These are phyloP conservation scores for Oopsacas minuta DNA, from an alignment of 37 sponge, comb jelly and placozoan genomes.

Conservation along the genomic window DNA sequence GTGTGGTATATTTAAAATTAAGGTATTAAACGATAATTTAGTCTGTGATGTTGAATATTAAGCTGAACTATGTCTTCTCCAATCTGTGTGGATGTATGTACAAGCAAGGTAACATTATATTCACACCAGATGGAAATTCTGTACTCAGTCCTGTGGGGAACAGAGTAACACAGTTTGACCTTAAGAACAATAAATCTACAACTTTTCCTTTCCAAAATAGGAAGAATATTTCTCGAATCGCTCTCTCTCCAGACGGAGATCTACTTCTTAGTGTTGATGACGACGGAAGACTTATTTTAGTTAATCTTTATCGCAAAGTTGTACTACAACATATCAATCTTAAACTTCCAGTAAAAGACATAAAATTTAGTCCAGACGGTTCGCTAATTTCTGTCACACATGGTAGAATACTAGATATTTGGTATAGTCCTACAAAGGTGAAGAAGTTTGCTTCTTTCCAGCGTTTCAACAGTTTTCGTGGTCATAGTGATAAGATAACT, in stretches of 20 bases:
- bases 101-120: slow-evolving; percentile 68
- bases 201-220: slow-evolving; percentile 90
- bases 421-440: slow-evolving; percentile 62
- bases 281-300: slow-evolving; percentile 64
- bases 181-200: slow-evolving; percentile 74
- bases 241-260: slow-evolving; percentile 76
- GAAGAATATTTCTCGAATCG: slow-evolving; percentile 74
- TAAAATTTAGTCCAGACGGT: slow-evolving; percentile 81
- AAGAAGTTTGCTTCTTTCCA: slow-evolving; percentile 77
- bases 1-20: background rate
- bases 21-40: background rate
- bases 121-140: slow-evolving; percentile 55
- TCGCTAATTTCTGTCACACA: slow-evolving; percentile 83
- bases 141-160: slow-evolving; percentile 93
- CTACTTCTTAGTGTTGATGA: slow-evolving; percentile 80
- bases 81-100: slow-evolving; percentile 94
- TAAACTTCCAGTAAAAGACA: slow-evolving; percentile 66
- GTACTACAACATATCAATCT: slow-evolving; percentile 87
- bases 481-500: slow-evolving; percentile 72
- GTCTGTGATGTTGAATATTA: background rate
- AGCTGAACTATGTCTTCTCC: slow-evolving; percentile 38
- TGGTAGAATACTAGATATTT: slow-evolving; percentile 65
- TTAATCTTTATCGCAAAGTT: slow-evolving; percentile 44
- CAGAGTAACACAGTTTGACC: slow-evolving; percentile 83
- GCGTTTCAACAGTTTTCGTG: slow-evolving; percentile 56